Evolutionary conservation across 2,797 vertebrate genomes (phyloP).

Genomic region (Sebastolobus altivelis): DNA sequence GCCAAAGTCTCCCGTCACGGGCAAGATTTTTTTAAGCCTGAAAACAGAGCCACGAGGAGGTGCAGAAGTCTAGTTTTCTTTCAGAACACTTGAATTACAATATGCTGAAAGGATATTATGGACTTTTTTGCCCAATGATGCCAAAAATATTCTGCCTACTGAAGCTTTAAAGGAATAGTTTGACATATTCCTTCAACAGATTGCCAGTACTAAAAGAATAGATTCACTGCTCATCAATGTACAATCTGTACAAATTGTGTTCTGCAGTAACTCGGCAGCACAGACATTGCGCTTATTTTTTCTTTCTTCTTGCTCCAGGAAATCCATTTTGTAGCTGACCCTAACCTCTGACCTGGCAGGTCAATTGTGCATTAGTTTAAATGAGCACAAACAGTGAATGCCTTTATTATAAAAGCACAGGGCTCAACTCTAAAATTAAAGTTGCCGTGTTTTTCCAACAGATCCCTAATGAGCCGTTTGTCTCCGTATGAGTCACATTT

Average conservation of each 20-base stretch:
- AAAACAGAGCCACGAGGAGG: too few species aligned
- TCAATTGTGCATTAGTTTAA: not conserved
- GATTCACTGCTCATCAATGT: not conserved
- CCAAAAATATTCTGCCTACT: not conserved
- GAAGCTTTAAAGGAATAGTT: not conserved
- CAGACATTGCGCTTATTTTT: not conserved
- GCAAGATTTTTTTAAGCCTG: too few species aligned
- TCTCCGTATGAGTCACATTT: conserved; percentile 18
- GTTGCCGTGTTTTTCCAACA: not conserved
- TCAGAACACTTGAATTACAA: too few species aligned
- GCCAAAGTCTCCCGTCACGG: too few species aligned
- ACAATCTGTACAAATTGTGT: not conserved
- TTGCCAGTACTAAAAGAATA: not conserved
- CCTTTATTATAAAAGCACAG: conserved; percentile 18
- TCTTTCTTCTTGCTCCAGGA: not conserved
- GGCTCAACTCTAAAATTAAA: not conserved
- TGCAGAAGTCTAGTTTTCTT: too few species aligned
- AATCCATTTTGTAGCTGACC: not conserved
- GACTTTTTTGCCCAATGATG: not conserved
- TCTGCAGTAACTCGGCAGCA: not conserved
- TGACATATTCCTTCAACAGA: not conserved
- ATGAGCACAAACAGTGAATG: conserved; percentile 1
- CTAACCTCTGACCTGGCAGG: not conserved
- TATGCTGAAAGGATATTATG: too few species aligned
- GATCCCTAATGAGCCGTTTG: not conserved